These are phyloP conservation scores for Tetragnatha montana DNA, from an alignment of 2,888 invertebrate genomes.

Conservation along the genomic window DNA sequence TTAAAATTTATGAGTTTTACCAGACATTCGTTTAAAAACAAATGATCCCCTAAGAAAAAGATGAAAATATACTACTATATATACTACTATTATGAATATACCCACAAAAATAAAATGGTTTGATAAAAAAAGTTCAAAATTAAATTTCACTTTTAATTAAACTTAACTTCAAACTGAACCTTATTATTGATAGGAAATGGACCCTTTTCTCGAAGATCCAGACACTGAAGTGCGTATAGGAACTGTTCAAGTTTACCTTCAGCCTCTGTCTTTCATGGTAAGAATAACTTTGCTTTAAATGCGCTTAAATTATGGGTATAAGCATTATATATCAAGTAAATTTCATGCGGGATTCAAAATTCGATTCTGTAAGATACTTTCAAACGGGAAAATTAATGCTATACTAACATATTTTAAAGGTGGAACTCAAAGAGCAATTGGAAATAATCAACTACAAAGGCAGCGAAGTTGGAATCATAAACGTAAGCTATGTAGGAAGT, in stretches of 20 bases:
- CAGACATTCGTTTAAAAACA: too few species aligned
- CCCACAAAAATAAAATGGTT: too few species aligned
- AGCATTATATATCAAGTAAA: neutral
- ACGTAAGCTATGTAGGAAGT: slow-evolving; percentile 73
- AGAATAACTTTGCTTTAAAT: neutral
- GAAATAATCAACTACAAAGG: slow-evolving; percentile 78
- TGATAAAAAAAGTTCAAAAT: too few species aligned
- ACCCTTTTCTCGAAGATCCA: slow-evolving; percentile 79
- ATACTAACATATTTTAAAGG: slow-evolving; percentile 71
- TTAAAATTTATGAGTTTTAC: too few species aligned
- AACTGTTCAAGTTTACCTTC: slow-evolving; percentile 78
- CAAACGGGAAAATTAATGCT: neutral
- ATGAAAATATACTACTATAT: too few species aligned
- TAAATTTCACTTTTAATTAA: too few species aligned
- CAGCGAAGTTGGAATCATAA: slow-evolving; percentile 75
- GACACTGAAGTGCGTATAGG: slow-evolving; percentile 78
- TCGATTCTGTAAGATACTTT: neutral
- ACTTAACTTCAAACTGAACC: too few species aligned
- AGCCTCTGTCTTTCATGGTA: slow-evolving; percentile 78
- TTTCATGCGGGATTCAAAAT: too few species aligned
- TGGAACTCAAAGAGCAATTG: slow-evolving; percentile 78
- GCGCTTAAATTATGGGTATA: neutral
- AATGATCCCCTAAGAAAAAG: too few species aligned
- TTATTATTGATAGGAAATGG: slow-evolving; percentile 76
- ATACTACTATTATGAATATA: too few species aligned